Percentiles rank a stretch among this genome's conserved stretches.
Conservation (phyloP, 2,888 invertebrate genomes). For the Agrilus mali region DNA sequence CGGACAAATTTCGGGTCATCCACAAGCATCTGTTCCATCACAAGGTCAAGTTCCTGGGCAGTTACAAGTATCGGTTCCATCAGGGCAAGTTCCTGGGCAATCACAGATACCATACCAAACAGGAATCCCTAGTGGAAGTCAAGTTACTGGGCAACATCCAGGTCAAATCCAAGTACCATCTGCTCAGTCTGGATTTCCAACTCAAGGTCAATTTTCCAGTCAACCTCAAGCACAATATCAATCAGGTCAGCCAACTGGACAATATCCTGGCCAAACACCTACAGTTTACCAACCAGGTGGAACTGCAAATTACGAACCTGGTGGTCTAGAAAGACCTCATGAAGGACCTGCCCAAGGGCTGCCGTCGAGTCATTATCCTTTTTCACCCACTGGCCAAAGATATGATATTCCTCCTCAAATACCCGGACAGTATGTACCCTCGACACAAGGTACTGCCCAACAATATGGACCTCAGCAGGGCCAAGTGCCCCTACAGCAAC, state of each 20-base stretch:
- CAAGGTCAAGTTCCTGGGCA: constrained; percentile 1
- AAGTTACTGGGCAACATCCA: not conserved
- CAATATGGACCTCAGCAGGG: too few species aligned
- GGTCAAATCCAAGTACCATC: constrained; percentile 8
- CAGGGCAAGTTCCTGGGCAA: too few species aligned
- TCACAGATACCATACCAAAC: too few species aligned
- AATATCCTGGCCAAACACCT: too few species aligned
- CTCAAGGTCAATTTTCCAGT: constrained; percentile 3
- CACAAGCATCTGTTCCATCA: constrained; percentile 5
- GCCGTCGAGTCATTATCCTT: not conserved
- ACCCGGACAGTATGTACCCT: constrained; percentile 3
- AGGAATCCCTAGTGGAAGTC: too few species aligned
- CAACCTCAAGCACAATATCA: not conserved
- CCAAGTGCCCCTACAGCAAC: too few species aligned
- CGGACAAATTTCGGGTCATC: constrained; percentile 4
- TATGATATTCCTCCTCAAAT: not conserved
- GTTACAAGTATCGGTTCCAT: too few species aligned
- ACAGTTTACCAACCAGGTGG: not conserved
- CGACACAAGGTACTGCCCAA: too few species aligned
- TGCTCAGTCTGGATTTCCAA: constrained; percentile 2
- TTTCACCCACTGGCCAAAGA: constrained; percentile 2
- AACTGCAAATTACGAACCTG: not conserved
- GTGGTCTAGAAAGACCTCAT: not conserved
- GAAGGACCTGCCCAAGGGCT: constrained; percentile 1
- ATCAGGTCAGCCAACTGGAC: not conserved